Percentiles rank a stretch among this genome's conserved stretches.
These are phyloP conservation scores for Nerophis ophidion DNA, from an alignment of 2,113 vertebrate genomes.

Conservation along the genomic window DNA sequence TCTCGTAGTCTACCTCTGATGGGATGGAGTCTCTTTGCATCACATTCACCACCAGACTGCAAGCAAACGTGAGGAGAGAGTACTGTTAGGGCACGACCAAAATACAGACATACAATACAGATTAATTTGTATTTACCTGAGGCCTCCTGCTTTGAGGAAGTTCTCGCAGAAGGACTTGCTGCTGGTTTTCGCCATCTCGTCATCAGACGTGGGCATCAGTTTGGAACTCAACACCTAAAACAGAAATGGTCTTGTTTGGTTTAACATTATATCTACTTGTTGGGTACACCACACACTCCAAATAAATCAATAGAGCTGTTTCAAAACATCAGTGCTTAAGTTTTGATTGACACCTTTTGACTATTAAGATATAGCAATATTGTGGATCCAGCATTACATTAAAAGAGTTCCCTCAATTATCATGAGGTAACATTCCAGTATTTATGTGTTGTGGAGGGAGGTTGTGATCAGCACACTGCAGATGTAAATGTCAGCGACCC, in stretches of 20 bases:
- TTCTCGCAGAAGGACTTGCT: conserved; percentile 99
- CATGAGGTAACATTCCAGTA: too few relatives aligned
- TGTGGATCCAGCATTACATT: too few relatives aligned
- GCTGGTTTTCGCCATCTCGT: conserved; percentile 98
- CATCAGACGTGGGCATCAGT: conserved; percentile 96
- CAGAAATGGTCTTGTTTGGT: background rate
- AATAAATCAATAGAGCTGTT: too few relatives aligned
- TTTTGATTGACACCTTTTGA: too few relatives aligned
- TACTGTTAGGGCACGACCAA: conserved; percentile 12
- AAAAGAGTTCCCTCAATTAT: too few relatives aligned
- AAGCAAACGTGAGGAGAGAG: conserved; percentile 6
- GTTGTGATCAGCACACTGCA: too few relatives aligned
- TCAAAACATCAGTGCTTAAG: too few relatives aligned
- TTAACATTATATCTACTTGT: background rate
- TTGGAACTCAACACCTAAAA: conserved; percentile 96
- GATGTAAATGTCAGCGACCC: too few relatives aligned
- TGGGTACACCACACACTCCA: background rate
- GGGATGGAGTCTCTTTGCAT: conserved; percentile 99
- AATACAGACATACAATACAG: background rate
- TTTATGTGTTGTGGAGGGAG: too few relatives aligned
- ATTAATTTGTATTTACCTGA: conserved; percentile 74
- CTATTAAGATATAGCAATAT: too few relatives aligned
- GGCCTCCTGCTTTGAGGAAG: conserved; percentile 94
- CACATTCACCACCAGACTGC: conserved; percentile 96
- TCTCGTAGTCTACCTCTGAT: conserved; percentile 97